Evolutionary conservation across 2,888 invertebrate species (phyloP), one percentile per base, ranked within the genome.

Genomic region (Cynaeus angustus): DNA sequence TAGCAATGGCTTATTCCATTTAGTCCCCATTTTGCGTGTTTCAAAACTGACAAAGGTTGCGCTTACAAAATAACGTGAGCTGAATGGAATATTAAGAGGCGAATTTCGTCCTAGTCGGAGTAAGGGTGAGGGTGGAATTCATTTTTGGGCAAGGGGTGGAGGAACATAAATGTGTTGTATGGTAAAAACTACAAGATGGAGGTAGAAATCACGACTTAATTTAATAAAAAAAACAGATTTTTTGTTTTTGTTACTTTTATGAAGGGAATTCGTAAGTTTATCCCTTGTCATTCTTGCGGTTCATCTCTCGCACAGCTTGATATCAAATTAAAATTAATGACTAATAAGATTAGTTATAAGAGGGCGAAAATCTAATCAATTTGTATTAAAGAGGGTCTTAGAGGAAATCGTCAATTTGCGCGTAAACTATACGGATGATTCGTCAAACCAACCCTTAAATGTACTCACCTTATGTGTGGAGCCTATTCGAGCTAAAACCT

Each of bases 301-400:
- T 67, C 56, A 52, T 58, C 21, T 38, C 71, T 59, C 72, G 71
- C 77, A 73, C 77, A 76, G 74, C 78, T 79, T 75, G 76, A 75
- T 80, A 83, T 82, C 80, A 81, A 81, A 82, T 82, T 83, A 83
- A 83, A 83, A 82, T 83, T 82, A 83, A 80, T 80, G 77, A 75
- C 78, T 83, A 82, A 83, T 81, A 76, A 80, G 82, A 83, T 83
- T 82, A 82, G 72, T 72, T 76, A 75, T 76, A 76, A 77, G 79
- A 78, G 81, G 81, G 72, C 75, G 80, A 78, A 81, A 82, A 83
- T 82, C 78, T 81, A 83, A 82, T 83, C 81, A 83, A 83, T 82
- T 81, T 79, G 77, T 80, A 80, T 82, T 80, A 81, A 78, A 75
- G 74, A 41, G 78, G 64, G 9, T 38, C 78, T 80, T 79, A 76